These are phyloP conservation scores for Anhinga anhinga DNA, from an alignment of 2,113 vertebrate species.

Conservation along the genomic window DNA sequence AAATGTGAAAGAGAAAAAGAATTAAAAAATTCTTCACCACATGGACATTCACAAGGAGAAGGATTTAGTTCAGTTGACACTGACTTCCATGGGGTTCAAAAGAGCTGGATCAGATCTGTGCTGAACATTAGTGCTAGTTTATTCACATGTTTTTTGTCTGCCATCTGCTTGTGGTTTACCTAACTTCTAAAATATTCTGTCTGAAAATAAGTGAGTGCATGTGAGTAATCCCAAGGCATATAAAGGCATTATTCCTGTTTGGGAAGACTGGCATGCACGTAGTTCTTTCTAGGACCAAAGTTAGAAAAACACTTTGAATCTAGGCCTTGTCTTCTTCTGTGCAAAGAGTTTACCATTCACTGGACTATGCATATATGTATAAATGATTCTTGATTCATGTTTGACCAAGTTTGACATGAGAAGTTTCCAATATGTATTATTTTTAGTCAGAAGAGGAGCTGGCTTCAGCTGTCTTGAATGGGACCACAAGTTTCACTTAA, in stretches of 20 bases:
- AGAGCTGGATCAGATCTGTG: background rate
- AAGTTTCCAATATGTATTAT: background rate
- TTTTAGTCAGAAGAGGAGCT: background rate
- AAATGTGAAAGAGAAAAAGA: background rate
- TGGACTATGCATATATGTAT: background rate
- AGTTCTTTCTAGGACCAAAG: background rate
- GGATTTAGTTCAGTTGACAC: background rate
- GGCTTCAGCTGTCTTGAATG: background rate
- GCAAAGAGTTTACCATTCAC: background rate
- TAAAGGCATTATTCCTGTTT: background rate
- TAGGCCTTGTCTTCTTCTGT: background rate
- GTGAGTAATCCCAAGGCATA: background rate
- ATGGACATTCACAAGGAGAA: background rate
- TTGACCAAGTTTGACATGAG: background rate
- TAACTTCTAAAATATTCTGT: background rate
- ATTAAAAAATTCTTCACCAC: background rate
- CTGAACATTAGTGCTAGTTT: background rate
- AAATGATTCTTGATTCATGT: background rate
- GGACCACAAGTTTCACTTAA: background rate
- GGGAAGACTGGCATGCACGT: background rate
- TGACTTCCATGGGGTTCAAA: background rate
- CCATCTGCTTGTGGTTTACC: background rate
- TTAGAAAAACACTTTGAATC: background rate
- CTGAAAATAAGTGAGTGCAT: background rate
- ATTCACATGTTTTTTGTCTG: background rate